Base-by-base conservation (phyloP, 2,797 vertebrate genomes). In the Setipinna tenuifilis region DNA sequence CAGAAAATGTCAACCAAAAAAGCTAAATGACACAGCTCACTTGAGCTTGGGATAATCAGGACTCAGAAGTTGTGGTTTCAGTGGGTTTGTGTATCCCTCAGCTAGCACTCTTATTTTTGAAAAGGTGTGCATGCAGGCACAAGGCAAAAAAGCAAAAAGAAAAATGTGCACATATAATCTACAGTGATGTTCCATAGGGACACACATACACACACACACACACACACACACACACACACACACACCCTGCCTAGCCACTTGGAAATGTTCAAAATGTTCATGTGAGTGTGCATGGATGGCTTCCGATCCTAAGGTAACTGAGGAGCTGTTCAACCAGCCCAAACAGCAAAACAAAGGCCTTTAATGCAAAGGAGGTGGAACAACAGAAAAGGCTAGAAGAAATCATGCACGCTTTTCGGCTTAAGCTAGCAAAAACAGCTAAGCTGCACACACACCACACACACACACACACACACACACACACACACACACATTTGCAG, bases 331-430 rank as follows among this genome's bases (percentile, higher is more conserved):
- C 1, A 82, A 48, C 84, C 17, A 7, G 65, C 65, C 14, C 80
- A 17, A 82, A 83, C 61, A 80, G 92, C 89, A 89, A 90, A 93
- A 88, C 78, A 85, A 85, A 84, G 25, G 87, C 88, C 87, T 90
- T 93, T 91, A 92, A 91, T 90, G 92, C 93, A 94, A 93, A 96
- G 96, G 96, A 97, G 97, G 97, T 97, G 96, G 97, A 95, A 90
- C 62, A 88, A 85, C 87, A 88, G 84, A 83, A 71, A 90, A 91
- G 88, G 89, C 90, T 3, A 17, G 65, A 14, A 16, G 25, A 71
- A 71, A 58, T 92, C 86, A 84, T 88, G 41, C 87, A 50, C 57
- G 84, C 65, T 71, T 28, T 16, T 31, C 86, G 86, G 88, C 85
- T 82, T 83, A 68, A 87, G 86, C 86, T 88, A 54, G 57, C 85